Conservation (phyloP, 35 echinoderm and acorn worm species). For the Strongylocentrotus purpuratus region DNA sequence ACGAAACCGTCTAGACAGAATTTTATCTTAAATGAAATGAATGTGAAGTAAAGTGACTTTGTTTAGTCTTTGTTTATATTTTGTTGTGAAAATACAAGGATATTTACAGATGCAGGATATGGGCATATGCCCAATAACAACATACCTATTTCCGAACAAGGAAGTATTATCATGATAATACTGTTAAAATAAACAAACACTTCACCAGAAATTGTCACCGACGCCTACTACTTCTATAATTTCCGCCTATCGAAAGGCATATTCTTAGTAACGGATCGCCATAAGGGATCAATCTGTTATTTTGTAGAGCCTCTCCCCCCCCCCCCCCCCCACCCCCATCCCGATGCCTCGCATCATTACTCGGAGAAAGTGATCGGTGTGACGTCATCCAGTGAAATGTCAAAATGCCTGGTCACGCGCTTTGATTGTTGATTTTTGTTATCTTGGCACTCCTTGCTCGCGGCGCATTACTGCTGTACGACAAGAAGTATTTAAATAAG, state of each 20-base stretch:
- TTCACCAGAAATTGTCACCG: neutral
- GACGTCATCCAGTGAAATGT: neutral
- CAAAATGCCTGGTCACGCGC: neutral
- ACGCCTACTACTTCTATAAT: neutral
- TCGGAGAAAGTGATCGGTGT: neutral
- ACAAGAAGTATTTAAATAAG: too few species aligned
- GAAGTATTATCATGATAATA: neutral
- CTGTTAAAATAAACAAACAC: neutral
- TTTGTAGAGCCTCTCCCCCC: neutral
- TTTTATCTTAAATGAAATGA: too few species aligned
- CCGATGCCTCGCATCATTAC: neutral
- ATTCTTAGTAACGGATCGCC: neutral
- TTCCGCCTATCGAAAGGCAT: neutral
- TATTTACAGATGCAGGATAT: neutral
- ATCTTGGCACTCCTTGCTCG: too few species aligned
- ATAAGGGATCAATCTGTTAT: neutral
- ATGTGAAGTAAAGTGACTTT: too few species aligned
- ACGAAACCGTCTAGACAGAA: too few species aligned
- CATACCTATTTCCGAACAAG: neutral
- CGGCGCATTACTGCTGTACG: too few species aligned
- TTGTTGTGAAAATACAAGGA: neutral
- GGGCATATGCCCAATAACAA: neutral
- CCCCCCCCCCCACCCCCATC: neutral
- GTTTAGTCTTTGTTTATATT: neutral
- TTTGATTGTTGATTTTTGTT: too few species aligned